phyloP scores from a whole-genome alignment of 2,797 vertebrate genomes.

The Pseudochromis fuscus region DNA sequence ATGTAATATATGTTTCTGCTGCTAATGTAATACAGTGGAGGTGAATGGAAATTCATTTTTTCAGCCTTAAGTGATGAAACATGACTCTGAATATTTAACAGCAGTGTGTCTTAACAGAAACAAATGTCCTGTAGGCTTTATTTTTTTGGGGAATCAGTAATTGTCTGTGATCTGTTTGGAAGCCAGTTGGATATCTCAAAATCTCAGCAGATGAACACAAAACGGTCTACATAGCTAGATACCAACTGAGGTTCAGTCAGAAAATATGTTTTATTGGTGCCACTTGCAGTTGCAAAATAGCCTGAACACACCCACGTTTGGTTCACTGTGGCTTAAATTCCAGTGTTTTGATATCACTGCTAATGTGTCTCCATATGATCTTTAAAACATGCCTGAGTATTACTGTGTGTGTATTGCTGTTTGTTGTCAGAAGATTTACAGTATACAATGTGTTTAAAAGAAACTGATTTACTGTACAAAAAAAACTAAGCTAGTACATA shows the following conservation, averaged over 20 bases:
- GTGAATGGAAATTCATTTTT: neutral
- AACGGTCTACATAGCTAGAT: slow-evolving; percentile 5
- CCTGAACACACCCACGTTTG: slow-evolving; percentile 41
- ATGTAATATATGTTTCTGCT: slow-evolving; percentile 6
- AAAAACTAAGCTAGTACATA: slow-evolving; percentile 63
- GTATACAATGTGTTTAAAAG: slow-evolving; percentile 63
- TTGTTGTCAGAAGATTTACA: slow-evolving; percentile 75
- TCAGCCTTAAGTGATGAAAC: slow-evolving; percentile 5
- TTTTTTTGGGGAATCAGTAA: neutral
- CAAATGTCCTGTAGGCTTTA: slow-evolving; percentile 1
- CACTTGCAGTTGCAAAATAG: slow-evolving; percentile 48
- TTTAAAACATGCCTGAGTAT: slow-evolving; percentile 67
- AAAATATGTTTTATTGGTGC: slow-evolving; percentile 24
- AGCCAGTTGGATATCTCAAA: slow-evolving; percentile 10
- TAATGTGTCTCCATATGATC: slow-evolving; percentile 62
- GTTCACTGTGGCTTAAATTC: slow-evolving; percentile 64
- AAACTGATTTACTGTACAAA: slow-evolving; percentile 66
- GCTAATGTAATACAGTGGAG: neutral
- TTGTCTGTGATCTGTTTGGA: neutral
- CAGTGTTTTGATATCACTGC: slow-evolving; percentile 67
- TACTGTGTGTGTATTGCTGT: slow-evolving; percentile 74
- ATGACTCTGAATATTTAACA: slow-evolving; percentile 1
- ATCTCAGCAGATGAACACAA: slow-evolving; percentile 15
- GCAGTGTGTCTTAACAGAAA: neutral
- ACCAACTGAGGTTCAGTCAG: slow-evolving; percentile 6